phyloP scores from a whole-genome alignment of 2,888 invertebrate genomes.

The Mythimna ferrago region DNA sequence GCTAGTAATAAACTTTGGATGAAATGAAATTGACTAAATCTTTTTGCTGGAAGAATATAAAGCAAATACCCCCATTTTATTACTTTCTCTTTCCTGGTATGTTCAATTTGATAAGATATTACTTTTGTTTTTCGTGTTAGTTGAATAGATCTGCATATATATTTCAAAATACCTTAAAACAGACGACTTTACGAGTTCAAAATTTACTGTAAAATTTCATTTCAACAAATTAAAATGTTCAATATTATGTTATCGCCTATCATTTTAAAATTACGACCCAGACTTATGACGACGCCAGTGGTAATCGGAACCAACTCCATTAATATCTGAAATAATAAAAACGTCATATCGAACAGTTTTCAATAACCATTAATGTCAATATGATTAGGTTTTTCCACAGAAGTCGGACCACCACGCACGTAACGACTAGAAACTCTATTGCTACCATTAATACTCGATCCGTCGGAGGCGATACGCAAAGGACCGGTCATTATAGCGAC shows the following conservation, averaged over 20 bases:
- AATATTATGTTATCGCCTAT: constrained; percentile 47
- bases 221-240: constrained; percentile 37
- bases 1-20: background rate
- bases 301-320: constrained; percentile 57
- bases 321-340: constrained; percentile 58
- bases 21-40: background rate
- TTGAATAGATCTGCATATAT: background rate
- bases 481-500: too few species aligned
- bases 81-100: background rate
- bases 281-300: constrained; percentile 51
- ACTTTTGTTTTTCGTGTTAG: background rate
- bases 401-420: background rate
- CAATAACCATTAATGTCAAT: constrained; percentile 60
- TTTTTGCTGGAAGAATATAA: background rate
- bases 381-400: constrained; percentile 60
- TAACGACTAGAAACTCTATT: background rate
- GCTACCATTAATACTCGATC: background rate
- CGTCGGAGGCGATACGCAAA: background rate
- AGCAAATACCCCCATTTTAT: background rate
- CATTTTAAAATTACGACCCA: constrained; percentile 47
- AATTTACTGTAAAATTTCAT: constrained; percentile 23
- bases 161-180: background rate
- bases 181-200: background rate
- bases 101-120: background rate
- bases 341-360: constrained; percentile 42